These are phyloP conservation scores for Epiblema foenella DNA, from an alignment of 2,888 invertebrate species.

Conservation along the genomic window DNA sequence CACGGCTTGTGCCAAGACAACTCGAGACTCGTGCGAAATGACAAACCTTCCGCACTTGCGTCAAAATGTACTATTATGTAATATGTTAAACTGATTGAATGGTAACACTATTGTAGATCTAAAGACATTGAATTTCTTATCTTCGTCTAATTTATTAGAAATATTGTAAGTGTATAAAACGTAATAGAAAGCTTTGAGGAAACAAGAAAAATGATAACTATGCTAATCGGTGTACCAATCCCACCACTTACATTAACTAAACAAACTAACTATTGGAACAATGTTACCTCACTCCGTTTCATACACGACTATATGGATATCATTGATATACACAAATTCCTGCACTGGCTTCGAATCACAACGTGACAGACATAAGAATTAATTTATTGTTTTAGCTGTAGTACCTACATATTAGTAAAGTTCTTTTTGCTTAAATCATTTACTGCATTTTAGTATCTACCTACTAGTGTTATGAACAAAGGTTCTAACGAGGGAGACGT, in stretches of 20 bases:
- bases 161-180: background rate
- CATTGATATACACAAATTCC: slow-evolving; percentile 12
- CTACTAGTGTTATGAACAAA: background rate
- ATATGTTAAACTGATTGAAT: background rate
- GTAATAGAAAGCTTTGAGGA: background rate
- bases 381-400: slow-evolving; percentile 4
- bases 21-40: no score
- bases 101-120: background rate
- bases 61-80: no score
- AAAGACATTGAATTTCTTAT: background rate
- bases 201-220: background rate
- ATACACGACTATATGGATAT: background rate
- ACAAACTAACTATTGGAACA: background rate
- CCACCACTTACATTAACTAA: background rate
- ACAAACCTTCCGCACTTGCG: no score
- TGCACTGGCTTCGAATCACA: background rate
- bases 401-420: background rate
- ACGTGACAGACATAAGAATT: slow-evolving; percentile 14
- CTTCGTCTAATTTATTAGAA: background rate
- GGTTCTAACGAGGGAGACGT: background rate
- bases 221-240: background rate
- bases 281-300: background rate
- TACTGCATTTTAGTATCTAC: background rate
- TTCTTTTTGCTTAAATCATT: background rate
- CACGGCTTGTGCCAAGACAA: no score